Evolutionary conservation across 2,113 vertebrate genomes (phyloP).

Genomic region (Zapornia atra): DNA sequence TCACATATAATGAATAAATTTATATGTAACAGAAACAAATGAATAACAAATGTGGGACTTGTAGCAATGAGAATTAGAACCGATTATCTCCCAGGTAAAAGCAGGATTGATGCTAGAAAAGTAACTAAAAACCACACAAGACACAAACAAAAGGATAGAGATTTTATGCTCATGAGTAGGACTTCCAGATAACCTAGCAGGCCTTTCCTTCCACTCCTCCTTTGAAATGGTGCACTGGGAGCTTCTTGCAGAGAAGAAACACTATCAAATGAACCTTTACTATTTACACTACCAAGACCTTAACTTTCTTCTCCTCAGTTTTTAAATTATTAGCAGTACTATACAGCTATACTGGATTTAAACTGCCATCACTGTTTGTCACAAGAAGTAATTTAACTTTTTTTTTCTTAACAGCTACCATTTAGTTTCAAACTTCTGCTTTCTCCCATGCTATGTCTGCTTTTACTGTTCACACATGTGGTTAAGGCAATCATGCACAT

Average conservation of each 20-base stretch:
- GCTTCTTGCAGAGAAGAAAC: not conserved
- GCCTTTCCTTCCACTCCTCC: not conserved
- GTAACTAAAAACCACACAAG: not conserved
- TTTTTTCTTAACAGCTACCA: not conserved
- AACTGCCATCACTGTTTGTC: not conserved
- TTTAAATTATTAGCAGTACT: not conserved
- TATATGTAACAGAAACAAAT: not conserved
- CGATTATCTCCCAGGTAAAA: not conserved
- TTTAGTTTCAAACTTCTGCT: not conserved
- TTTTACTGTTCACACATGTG: not conserved
- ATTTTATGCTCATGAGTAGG: not conserved
- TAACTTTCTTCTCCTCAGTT: not conserved
- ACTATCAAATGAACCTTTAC: not conserved
- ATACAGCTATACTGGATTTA: accelerated
- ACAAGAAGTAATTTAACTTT: not conserved
- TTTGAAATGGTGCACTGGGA: not conserved
- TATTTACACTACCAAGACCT: not conserved
- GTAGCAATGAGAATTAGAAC: not conserved
- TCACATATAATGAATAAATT: not conserved
- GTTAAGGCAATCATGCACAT: not conserved
- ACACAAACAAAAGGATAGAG: not conserved
- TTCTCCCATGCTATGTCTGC: not conserved
- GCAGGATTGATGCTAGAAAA: not conserved
- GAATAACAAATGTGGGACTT: not conserved
- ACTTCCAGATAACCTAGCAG: not conserved